Base-by-base conservation (phyloP, 1,140 invertebrate genomes). In the Tenebrio molitor region DNA sequence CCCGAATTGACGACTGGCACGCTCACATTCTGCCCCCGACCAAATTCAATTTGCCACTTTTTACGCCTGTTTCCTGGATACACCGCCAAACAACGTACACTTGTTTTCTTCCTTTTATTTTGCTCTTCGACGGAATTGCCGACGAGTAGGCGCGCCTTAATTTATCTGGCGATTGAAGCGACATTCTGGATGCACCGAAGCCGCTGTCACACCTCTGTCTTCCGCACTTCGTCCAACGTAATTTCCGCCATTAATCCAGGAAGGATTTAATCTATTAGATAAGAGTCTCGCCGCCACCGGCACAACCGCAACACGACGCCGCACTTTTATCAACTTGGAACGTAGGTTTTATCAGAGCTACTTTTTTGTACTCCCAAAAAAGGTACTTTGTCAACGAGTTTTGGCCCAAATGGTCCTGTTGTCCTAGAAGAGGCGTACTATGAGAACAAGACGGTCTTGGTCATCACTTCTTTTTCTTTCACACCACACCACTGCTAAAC, bases 251-350 rank as follows among this genome's bases (percentile, higher is more conserved):
- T 58, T 58, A 58, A 58, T 58, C 50, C 50, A 29, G 50, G 44
- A 50, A 50, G 44, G 50, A 33, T 58, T 58, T 58, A 58, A 58
- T 29, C 50, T 14, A 12, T n/a, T 25, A 58, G 50, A 58, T 58
- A 58, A 58, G 44, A 44, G 44, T 10, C 15, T n/a, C n/a, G n/a
- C n/a, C n/a, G n/a, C n/a, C n/a, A n/a, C n/a, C n/a, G n/a, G n/a
- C n/a, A n/a, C n/a, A n/a, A n/a, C 5, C 44, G 17, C 4, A 15
- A 10, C 15, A n/a, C n/a, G n/a, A n/a, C n/a, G n/a, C n/a, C n/a
- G n/a, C n/a, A n/a, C n/a, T n/a, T n/a, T n/a, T n/a, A n/a, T n/a
- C n/a, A n/a, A n/a, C n/a, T n/a, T n/a, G n/a, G n/a, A n/a, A n/a
- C n/a, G n/a, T n/a, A n/a, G n/a, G n/a, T n/a, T n/a, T n/a, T n/a